Evolutionary conservation across 2,888 invertebrate genomes (phyloP), one percentile per base, ranked within the genome.

Genomic region (Drosophila tripunctata): DNA sequence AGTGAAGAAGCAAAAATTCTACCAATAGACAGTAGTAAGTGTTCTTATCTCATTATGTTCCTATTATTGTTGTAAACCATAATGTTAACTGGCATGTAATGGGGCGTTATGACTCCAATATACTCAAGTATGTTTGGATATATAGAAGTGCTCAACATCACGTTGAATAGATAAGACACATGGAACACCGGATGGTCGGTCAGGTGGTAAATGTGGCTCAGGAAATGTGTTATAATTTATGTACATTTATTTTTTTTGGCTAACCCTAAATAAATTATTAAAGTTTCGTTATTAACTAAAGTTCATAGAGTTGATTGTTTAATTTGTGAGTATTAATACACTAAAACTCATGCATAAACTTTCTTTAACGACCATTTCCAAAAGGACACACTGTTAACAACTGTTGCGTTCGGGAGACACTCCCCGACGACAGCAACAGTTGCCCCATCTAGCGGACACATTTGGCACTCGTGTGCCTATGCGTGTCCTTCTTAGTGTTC

Each of bases 341-440:
- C 30, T 40, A 0, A 30, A 40, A 38, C 7, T 21, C 4, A 12
- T 30, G 27, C 10, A 14, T 40, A 7, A 12, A 30, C 5, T 4
- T 5, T 10, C 4, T 30, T 40, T 36, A 14, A 30, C 33, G 4
- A 7, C 4, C 27, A 50, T 36, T n/a, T 30, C 57, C 12, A 35
- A 21, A 1, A 15, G 17, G 15, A 5, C 33, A 33, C n/a, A 35
- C 21, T 14, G 22, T 54, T 22, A 43, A 24, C 43, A 40, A 62
- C 66, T 74, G 73, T 74, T 73, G 75, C 69, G 24, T 36, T 55
- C 3, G 12, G 33, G 5, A 62, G n/a, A 21, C 71, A 52, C 68
- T 41, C 62, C 67, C 57, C n/a, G n/a, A n/a, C n/a, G n/a, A n/a
- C n/a, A n/a, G 72, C 81, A 82, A 79, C 82, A 85, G 83, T 78